These are phyloP conservation scores for Malurus melanocephalus DNA, from an alignment of 2,113 vertebrate genomes.

Conservation along the genomic window DNA sequence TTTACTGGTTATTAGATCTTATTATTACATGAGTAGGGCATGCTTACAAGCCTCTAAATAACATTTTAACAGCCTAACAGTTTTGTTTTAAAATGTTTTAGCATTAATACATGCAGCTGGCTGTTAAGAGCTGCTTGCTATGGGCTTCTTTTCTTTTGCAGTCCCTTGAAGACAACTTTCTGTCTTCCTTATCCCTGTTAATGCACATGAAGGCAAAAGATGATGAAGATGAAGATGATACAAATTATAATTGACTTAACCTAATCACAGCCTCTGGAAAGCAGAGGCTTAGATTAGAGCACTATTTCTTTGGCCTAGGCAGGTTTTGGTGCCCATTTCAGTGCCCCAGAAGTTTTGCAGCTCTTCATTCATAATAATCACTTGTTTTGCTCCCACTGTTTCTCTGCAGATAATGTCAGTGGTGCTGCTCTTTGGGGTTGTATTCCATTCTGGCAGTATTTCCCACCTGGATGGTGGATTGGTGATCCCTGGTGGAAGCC, in stretches of 20 bases:
- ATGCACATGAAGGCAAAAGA: background rate
- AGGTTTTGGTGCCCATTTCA: background rate
- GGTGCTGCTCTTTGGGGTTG: background rate
- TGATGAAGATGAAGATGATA: background rate
- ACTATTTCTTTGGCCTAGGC: background rate
- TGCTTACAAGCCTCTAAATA: constrained; percentile 21
- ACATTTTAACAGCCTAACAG: background rate
- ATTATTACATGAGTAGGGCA: background rate
- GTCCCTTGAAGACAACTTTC: background rate
- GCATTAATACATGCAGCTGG: background rate
- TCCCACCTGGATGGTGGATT: background rate
- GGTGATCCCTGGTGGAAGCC: background rate
- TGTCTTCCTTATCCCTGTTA: background rate
- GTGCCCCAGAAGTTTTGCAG: background rate
- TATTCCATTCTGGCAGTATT: background rate
- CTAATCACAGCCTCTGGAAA: background rate
- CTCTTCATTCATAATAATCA: background rate
- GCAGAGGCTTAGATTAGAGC: background rate
- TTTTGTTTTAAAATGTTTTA: background rate
- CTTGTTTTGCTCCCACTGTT: background rate
- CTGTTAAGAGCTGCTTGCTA: background rate
- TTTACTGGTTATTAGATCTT: constrained; percentile 1
- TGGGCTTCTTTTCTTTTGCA: background rate
- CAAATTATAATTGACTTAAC: background rate
- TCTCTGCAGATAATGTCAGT: background rate